Conservation (phyloP, 1,140 invertebrate species). For the Drosophila asahinai region DNA sequence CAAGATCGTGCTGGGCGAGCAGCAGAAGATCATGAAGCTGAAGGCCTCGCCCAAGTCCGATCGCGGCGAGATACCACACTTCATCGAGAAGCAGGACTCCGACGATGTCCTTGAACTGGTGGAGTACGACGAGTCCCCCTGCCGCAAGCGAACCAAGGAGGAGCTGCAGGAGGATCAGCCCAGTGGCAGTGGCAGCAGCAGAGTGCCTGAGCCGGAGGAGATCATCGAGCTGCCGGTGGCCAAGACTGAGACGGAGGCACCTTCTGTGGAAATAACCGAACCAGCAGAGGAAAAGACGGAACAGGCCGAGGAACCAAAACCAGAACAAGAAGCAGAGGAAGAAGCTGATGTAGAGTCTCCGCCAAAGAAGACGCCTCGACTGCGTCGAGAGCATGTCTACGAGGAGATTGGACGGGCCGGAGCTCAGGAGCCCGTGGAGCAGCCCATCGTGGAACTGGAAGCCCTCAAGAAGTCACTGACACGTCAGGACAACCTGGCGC, state of each 20-base stretch:
- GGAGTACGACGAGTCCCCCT: conserved; percentile 83
- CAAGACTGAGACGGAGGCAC: conserved; percentile 53
- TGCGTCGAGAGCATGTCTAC: conserved; percentile 87
- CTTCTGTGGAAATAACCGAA: conserved; percentile 62
- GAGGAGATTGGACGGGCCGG: conserved; percentile 86
- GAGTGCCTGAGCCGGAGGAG: conserved; percentile 77
- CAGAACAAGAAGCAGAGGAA: conserved; percentile 3
- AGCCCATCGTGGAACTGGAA: conserved; percentile 61
- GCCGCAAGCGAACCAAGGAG: conserved; percentile 74
- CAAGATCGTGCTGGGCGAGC: conserved; percentile 77
- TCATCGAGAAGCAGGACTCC: conserved; percentile 84
- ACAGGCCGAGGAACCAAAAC: conserved; percentile 6
- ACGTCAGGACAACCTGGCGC: conserved; percentile 65
- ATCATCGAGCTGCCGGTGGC: conserved; percentile 77
- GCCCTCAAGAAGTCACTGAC: conserved; percentile 69
- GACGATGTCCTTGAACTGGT: conserved; percentile 83
- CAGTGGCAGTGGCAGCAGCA: conserved; percentile 48
- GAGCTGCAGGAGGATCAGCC: conserved; percentile 41
- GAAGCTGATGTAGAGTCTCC: conserved; percentile 39
- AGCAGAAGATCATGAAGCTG: conserved; percentile 79
- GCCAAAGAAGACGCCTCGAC: conserved; percentile 83
- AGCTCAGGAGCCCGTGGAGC: conserved; percentile 54
- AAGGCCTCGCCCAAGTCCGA: conserved; percentile 82
- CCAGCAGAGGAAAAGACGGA: conserved; percentile 75
- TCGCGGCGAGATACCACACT: conserved; percentile 79